Evolutionary conservation across 2,888 invertebrate species (phyloP).

Genomic region (Apamea monoglypha): DNA sequence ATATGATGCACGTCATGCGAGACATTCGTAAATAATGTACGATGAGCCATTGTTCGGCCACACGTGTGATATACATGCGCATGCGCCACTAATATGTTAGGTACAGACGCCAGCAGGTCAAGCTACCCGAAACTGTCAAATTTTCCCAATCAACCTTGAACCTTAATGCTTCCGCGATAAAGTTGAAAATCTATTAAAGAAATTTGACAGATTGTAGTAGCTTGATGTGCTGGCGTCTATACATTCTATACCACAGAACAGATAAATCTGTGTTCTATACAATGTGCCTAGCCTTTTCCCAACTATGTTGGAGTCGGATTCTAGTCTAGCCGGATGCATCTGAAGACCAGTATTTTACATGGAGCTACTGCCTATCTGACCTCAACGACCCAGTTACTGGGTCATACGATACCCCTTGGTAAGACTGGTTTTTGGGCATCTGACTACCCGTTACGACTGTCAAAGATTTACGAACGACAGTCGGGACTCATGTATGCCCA

Average conservation of each 20-base stretch:
- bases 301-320: not conserved
- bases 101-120: no score
- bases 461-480: not conserved
- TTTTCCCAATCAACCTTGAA: no score
- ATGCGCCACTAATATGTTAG: not conserved
- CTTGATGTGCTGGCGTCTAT: no score
- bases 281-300: not conserved
- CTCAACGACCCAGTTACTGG: not conserved
- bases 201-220: no score
- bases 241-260: no score
- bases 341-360: not conserved
- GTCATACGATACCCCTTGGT: not conserved
- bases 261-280: no score
- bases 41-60: constrained; percentile 54
- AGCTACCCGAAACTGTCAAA: no score
- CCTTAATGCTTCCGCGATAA: no score
- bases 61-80: constrained; percentile 21
- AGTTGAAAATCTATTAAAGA: no score
- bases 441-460: not conserved
- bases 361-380: not conserved
- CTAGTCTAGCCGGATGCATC: not conserved
- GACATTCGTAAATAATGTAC: constrained; percentile 40
- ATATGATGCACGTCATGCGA: constrained; percentile 29
- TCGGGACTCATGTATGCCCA: not conserved
- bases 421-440: not conserved